Evolutionary conservation across 2,797 vertebrate species (phyloP).

Genomic region (Anguilla anguilla): DNA sequence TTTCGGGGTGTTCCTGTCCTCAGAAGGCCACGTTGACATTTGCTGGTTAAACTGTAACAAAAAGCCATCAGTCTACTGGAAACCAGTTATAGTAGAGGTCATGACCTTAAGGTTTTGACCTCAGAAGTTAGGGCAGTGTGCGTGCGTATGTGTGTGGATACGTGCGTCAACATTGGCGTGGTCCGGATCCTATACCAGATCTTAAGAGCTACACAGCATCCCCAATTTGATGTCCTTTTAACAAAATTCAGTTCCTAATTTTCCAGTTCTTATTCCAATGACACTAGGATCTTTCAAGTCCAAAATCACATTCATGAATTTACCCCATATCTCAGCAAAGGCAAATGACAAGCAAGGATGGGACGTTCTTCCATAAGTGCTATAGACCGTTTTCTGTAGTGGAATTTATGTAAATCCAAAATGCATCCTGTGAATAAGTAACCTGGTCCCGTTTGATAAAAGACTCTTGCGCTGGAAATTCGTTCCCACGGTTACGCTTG

Average conservation of each 20-base stretch:
- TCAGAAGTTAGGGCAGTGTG: neutral
- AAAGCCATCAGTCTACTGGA: neutral
- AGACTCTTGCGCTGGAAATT: neutral
- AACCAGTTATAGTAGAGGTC: neutral
- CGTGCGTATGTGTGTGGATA: neutral
- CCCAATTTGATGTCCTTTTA: neutral
- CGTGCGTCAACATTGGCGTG: neutral
- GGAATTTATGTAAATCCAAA: neutral
- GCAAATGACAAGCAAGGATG: neutral
- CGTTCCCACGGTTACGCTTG: neutral
- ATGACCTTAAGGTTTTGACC: neutral
- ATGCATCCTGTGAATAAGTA: conserved; percentile 68
- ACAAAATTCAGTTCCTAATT: neutral
- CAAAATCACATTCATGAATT: neutral
- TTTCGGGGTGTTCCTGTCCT: neutral
- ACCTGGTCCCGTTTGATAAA: conserved; percentile 47
- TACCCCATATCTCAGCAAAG: neutral
- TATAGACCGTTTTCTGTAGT: neutral
- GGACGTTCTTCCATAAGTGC: neutral
- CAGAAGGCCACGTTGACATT: neutral
- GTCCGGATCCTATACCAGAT: neutral
- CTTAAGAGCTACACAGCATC: neutral
- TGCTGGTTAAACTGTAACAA: neutral
- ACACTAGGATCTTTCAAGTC: neutral
- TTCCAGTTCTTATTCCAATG: neutral